Evolutionary conservation across 2,797 vertebrate species (phyloP).

Genomic region (Microctenopoma stevenorrisi): DNA sequence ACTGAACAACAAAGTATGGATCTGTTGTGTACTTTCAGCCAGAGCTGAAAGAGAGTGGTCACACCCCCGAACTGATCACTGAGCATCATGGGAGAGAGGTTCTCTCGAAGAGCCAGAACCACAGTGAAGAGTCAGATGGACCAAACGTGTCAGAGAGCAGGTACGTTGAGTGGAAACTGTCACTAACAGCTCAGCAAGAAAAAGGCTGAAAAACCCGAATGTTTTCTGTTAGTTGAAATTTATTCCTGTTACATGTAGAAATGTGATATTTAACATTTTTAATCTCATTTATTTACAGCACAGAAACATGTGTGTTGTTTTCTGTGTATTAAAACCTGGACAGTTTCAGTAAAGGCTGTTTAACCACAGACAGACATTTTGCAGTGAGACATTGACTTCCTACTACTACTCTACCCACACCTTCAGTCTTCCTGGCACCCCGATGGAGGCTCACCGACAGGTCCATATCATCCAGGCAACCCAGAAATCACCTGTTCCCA

Average conservation of each 20-base stretch:
- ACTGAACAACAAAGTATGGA: neutral
- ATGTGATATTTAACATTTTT: no score
- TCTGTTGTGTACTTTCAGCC: slow-evolving; percentile 47
- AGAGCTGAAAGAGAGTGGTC: slow-evolving; percentile 80
- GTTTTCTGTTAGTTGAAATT: no score
- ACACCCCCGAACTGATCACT: slow-evolving; percentile 77
- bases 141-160: slow-evolving; percentile 33
- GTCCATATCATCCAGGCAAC: slow-evolving; percentile 54
- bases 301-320: no score
- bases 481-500: slow-evolving; percentile 23
- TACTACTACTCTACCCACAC: slow-evolving; percentile 60
- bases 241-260: no score
- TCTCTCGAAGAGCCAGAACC: slow-evolving; percentile 47
- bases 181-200: no score
- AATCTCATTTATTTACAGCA: no score
- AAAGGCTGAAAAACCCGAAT: no score
- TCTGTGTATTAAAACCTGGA: no score
- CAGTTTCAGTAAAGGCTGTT: no score
- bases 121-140: slow-evolving; percentile 48
- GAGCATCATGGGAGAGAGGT: slow-evolving; percentile 68
- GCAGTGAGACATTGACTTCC: slow-evolving; percentile 13
- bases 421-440: slow-evolving; percentile 61
- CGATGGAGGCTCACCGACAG: slow-evolving; percentile 45
- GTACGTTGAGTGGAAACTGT: slow-evolving; percentile 9
- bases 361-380: no score